A percentile compares a stretch with the other conserved stretches of the same genome.
phyloP scores from a whole-genome alignment of 2,113 vertebrate species.

The Amphiprion percula region DNA sequence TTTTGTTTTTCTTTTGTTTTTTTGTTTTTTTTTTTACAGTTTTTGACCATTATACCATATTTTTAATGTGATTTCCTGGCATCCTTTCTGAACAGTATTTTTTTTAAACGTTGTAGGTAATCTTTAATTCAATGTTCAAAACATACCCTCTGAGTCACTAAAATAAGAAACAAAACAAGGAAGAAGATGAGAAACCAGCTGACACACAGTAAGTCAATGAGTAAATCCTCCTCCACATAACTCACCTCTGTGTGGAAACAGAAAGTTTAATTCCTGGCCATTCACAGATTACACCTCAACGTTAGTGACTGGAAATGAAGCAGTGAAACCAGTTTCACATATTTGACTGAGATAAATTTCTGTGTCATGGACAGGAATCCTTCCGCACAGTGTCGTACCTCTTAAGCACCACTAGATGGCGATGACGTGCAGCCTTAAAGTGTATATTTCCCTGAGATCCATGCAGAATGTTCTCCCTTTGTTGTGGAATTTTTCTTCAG shows the following conservation, averaged over 20 bases:
- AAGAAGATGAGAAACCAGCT: slow-evolving; percentile 37
- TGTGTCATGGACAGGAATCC: background rate
- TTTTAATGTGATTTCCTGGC: too few relatives aligned
- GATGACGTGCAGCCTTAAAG: background rate
- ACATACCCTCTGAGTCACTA: too few relatives aligned
- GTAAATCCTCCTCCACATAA: background rate
- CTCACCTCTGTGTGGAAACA: background rate
- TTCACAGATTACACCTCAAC: background rate
- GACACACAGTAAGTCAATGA: background rate
- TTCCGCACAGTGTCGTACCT: slow-evolving; percentile 27
- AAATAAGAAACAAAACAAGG: background rate
- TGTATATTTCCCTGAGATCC: background rate
- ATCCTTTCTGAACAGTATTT: too few relatives aligned
- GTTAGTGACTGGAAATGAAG: background rate
- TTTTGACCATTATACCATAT: too few relatives aligned
- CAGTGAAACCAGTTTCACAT: background rate
- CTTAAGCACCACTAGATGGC: slow-evolving; percentile 35
- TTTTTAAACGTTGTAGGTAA: too few relatives aligned
- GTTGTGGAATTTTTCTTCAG: background rate
- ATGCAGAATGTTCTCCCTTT: background rate
- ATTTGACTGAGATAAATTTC: background rate
- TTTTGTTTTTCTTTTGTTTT: too few relatives aligned
- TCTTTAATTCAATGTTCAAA: too few relatives aligned
- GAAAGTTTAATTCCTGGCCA: background rate
- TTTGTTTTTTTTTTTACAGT: too few relatives aligned